Evolutionary conservation across 2,797 vertebrate species (phyloP), one percentile per base, ranked within the genome.

Genomic region (Sarcoramphus papa): DNA sequence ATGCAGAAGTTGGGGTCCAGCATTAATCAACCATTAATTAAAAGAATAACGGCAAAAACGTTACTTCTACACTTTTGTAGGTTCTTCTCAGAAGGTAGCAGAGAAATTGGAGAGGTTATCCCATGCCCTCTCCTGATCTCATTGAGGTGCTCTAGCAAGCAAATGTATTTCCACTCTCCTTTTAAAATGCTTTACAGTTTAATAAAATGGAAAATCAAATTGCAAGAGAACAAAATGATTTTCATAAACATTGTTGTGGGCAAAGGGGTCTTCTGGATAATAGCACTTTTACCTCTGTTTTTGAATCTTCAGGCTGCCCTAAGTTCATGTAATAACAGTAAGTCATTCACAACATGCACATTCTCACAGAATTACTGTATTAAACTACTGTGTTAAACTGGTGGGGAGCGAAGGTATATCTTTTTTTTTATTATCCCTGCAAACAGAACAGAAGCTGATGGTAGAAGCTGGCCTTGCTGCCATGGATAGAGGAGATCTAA

Each of bases 281-380:
- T 95, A 97, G 96, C 92, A 95, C 90, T 98, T 98, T 98, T 97
- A 98, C 98, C 96, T 98, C 95, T 96, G 94, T 94, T 97, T 97
- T 96, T 97, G 97, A 95, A 94, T 93, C 86, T 97, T 94, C 85
- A 94, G 94, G 64, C 97, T 98, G 97, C 96, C 91, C 96, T 96
- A 94, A 97, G 95, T 62, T 81, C 69, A 47, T 45, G 37, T 91
- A 93, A 84, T 96, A 95, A 94, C 92, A 95, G 73, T 86, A 95
- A 96, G 92, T 95, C 92, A 88, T 94, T 97, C 94, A 90, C 97
- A 85, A 96, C 94, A 79, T 76, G 95, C 93, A 94, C 91, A 96
- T 97, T 97, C 95, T 90, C 89, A 64, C 86, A 95, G 96, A 97
- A 97, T 97, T 97, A 97, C 92, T 97, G 76, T 95, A 96, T 98